phyloP scores from a whole-genome alignment of 1,140 invertebrate species.

The Drosophila guanche region DNA sequence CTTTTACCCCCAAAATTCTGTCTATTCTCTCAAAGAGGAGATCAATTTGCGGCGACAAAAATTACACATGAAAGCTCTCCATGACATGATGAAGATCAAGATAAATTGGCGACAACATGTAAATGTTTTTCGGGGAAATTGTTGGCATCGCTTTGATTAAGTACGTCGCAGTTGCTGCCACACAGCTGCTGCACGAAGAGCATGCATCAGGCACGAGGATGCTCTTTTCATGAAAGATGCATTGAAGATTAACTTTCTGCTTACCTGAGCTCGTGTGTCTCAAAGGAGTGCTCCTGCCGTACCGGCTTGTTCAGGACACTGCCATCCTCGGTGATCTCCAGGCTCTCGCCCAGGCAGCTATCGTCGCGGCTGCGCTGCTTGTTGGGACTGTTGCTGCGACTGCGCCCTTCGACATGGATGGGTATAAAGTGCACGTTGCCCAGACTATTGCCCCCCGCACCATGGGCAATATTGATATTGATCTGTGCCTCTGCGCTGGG shows the following conservation, averaged over 20 bases:
- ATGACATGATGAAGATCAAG: conserved; percentile 62
- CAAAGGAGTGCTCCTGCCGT: conserved; percentile 23
- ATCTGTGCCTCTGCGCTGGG: conserved; percentile 50
- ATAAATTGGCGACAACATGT: conserved; percentile 53
- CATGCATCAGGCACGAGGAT: too few relatives aligned
- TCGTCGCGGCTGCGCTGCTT: conserved; percentile 75
- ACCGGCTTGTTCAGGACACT: conserved; percentile 51
- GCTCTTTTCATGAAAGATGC: conserved; percentile 5
- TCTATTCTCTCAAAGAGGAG: background rate
- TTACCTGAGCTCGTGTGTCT: conserved; percentile 67
- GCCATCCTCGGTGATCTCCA: conserved; percentile 75
- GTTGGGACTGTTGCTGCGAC: conserved; percentile 59
- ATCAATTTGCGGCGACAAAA: conserved; percentile 9
- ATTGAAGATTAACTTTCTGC: background rate
- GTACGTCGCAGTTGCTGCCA: conserved; percentile 24
- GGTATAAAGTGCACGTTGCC: conserved; percentile 82
- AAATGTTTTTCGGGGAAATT: conserved; percentile 32
- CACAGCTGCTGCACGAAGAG: conserved; percentile 10
- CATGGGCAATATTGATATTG: conserved; percentile 73
- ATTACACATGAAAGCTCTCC: conserved; percentile 39
- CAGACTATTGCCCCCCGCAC: conserved; percentile 68
- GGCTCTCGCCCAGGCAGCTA: conserved; percentile 62
- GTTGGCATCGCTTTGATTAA: conserved; percentile 53
- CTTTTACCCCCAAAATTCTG: conserved; percentile 13
- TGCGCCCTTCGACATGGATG: conserved; percentile 79